Conservation (phyloP, 2,113 vertebrate genomes). For the Pluvialis apricaria region DNA sequence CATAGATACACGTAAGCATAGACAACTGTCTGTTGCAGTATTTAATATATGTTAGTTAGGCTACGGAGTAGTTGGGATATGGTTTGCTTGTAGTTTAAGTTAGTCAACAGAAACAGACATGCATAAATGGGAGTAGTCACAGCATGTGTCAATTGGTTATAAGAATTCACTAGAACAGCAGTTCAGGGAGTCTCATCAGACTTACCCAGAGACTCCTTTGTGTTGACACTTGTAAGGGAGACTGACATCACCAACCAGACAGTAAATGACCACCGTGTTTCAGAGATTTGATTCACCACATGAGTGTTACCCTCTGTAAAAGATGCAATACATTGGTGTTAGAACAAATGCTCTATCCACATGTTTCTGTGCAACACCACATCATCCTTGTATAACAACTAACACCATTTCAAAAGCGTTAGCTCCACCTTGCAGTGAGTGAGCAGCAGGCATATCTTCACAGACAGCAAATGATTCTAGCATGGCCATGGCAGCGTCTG, state of each 20-base stretch:
- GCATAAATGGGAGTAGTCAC: background rate
- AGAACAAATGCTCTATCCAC: background rate
- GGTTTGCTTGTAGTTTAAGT: background rate
- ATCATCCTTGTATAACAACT: background rate
- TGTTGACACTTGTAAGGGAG: rapidly evolving
- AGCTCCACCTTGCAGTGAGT: background rate
- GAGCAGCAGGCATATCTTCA: background rate
- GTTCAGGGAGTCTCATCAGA: background rate
- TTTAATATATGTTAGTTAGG: background rate
- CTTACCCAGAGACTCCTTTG: background rate
- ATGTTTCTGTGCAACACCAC: background rate
- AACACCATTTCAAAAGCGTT: background rate
- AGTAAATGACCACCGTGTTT: background rate
- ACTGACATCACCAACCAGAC: background rate
- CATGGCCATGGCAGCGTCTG: background rate
- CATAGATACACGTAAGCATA: background rate
- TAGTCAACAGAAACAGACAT: background rate
- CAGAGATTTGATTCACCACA: background rate
- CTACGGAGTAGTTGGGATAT: background rate
- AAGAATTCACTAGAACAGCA: background rate
- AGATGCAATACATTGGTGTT: background rate
- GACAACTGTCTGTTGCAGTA: background rate
- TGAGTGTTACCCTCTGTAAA: background rate
- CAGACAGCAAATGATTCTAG: background rate
- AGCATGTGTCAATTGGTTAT: background rate